Evolutionary conservation across 2,888 invertebrate genomes (phyloP), one percentile per base, ranked within the genome.

Genomic region (Eupithecia insigniata): DNA sequence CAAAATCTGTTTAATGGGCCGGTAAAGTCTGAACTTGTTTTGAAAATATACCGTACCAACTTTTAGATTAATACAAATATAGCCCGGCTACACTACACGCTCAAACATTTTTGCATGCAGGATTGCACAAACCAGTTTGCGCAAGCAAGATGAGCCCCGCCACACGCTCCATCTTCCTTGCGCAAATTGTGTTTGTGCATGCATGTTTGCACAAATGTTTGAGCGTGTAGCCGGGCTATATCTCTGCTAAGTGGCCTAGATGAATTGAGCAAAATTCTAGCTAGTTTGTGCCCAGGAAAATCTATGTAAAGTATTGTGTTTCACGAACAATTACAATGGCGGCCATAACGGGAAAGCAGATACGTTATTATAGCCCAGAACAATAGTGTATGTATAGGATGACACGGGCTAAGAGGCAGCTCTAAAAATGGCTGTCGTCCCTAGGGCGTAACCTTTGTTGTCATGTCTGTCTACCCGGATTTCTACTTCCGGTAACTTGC

Each of bases 331-430:
- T 68, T 66, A 74, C 77, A 78, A 79, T 78, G 71, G 72, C 72
- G 68, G 66, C 51, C 22, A 67, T 79, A 75, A 75, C 76, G 78
- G 78, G 71, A 79, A 72, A 75, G 68, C 68, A 73, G 75, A 76
- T 76, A 76, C 76, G 61, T 76, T 70, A 69, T 73, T 64, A 61
- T 77, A 73, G 70, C 69, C 62, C 70, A 70, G 71, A 62, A 80
- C 80, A 80, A 80, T 79, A 72, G 72, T 66, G 73, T 78, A n/a
- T n/a, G n/a, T n/a, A n/a, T n/a, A 77, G 75, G 72, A 71, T 80
- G 68, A 71, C 80, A 70, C 36, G 26, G 55, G 39, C 58, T 68
- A 51, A 66, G 34, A 51, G 68, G 30, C 73, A 62, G 72, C 67
- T 68, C 71, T 39, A 39, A 68, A 74, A 71, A 64, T 51, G 66